phyloP scores from a whole-genome alignment of 2,113 vertebrate species.

The Lates calcarifer region DNA sequence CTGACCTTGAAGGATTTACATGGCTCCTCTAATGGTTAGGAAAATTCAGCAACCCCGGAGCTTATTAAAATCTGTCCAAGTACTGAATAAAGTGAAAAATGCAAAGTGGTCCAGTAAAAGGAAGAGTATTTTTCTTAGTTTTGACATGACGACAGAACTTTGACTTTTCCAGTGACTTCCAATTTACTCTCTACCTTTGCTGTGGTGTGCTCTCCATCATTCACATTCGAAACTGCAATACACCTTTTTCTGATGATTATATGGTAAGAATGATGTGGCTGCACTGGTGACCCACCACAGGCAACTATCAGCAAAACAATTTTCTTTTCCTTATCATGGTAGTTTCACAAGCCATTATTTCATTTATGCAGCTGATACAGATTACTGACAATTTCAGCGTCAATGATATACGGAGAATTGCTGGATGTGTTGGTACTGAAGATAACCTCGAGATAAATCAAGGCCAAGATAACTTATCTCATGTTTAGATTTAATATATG shows the following conservation, averaged over 20 bases:
- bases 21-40: conserved; percentile 20
- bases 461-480: conserved; percentile 16
- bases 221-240: not conserved
- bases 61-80: conserved; percentile 47
- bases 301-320: conserved; percentile 5
- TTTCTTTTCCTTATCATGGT: conserved; percentile 1
- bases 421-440: not conserved
- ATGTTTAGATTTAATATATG: conserved; percentile 26
- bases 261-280: not conserved
- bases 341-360: conserved; percentile 23
- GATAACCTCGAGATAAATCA: conserved; percentile 33
- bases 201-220: not conserved
- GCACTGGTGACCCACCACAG: not conserved
- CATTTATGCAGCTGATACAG: conserved; percentile 4
- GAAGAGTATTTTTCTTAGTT: conserved; percentile 11
- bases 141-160: not conserved
- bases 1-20: conserved; percentile 47
- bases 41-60: conserved; percentile 11
- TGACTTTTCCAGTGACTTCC: not conserved
- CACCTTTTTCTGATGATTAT: conserved; percentile 8
- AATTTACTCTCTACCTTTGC: not conserved
- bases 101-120: not conserved
- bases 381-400: conserved; percentile 6
- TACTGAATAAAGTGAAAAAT: conserved; percentile 6
- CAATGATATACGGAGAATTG: not conserved